These are phyloP conservation scores for Drosophila elegans DNA, from an alignment of 1,140 invertebrate species.

Conservation along the genomic window DNA sequence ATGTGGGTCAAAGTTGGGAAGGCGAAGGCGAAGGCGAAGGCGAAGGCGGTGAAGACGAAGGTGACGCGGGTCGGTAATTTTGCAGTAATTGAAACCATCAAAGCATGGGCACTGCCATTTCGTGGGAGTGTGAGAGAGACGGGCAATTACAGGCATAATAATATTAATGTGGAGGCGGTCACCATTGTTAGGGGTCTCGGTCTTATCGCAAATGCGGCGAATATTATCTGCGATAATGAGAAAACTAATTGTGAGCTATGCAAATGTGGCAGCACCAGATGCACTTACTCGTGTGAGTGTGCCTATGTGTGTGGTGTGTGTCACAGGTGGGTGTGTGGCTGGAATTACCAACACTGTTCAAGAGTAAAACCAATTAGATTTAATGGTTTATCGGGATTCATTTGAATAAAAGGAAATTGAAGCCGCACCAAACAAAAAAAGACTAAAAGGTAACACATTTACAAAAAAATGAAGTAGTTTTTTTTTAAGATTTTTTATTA, in stretches of 20 bases:
- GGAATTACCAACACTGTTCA: conserved; percentile 42
- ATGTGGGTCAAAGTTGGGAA: conserved; percentile 42
- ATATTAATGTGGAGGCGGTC: conserved; percentile 60
- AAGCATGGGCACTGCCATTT: conserved; percentile 60
- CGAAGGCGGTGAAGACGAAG: conserved; percentile 11
- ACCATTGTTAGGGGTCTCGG: conserved; percentile 46
- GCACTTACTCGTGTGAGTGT: conserved; percentile 14
- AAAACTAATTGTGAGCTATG: conserved; percentile 80
- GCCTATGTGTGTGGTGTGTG: conserved; percentile 7
- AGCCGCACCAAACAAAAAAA: conserved; percentile 24
- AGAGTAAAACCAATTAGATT: conserved; percentile 77
- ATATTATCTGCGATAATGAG: conserved; percentile 81
- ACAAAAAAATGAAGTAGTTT: neutral
- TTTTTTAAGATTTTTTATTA: no score
- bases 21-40: conserved; percentile 7
- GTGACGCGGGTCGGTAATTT: conserved; percentile 52
- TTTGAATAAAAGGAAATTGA: conserved; percentile 80
- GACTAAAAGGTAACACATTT: neutral
- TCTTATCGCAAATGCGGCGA: conserved; percentile 75
- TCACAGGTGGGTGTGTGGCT: conserved; percentile 14
- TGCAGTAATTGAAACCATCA: conserved; percentile 79
- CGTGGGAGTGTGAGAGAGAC: conserved; percentile 31
- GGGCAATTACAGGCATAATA: conserved; percentile 48
- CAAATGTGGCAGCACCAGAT: conserved; percentile 61
- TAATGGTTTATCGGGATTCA: conserved; percentile 68